These are phyloP conservation scores for Rostratula benghalensis DNA, from an alignment of 2,113 vertebrate genomes.

Conservation along the genomic window DNA sequence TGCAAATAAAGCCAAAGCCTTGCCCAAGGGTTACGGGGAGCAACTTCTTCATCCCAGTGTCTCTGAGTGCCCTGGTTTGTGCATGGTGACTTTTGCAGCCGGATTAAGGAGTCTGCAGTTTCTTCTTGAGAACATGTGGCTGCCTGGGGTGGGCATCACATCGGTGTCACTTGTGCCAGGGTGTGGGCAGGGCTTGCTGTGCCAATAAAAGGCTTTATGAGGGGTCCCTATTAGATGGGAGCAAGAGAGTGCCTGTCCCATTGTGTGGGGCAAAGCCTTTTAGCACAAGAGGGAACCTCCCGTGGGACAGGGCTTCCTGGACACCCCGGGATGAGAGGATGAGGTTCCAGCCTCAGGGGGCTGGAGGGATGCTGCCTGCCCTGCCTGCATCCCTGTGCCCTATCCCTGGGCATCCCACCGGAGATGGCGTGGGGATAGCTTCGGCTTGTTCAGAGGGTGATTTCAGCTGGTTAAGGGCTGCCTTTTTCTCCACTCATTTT, in stretches of 20 bases:
- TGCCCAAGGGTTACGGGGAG: neutral
- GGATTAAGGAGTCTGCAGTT: neutral
- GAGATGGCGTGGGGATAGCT: neutral
- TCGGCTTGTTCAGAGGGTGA: rapidly evolving
- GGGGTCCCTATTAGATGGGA: neutral
- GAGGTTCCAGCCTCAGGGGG: neutral
- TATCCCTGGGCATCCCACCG: neutral
- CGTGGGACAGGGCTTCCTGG: neutral
- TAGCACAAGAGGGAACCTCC: neutral
- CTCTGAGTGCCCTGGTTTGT: neutral
- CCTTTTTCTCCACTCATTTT: neutral
- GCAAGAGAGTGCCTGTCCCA: neutral
- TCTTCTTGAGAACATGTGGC: neutral
- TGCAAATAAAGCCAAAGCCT: constrained; percentile 26
- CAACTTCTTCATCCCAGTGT: neutral
- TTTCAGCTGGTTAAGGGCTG: neutral
- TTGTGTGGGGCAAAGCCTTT: neutral
- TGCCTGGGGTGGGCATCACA: rapidly evolving
- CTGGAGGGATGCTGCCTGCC: neutral
- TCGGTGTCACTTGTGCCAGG: neutral
- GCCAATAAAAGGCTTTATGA: neutral
- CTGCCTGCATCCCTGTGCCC: rapidly evolving
- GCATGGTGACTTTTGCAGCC: neutral
- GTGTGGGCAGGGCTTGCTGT: neutral
- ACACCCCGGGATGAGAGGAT: neutral